phyloP scores from a whole-genome alignment of 2,113 vertebrate genomes.

The Chionomys nivalis region DNA sequence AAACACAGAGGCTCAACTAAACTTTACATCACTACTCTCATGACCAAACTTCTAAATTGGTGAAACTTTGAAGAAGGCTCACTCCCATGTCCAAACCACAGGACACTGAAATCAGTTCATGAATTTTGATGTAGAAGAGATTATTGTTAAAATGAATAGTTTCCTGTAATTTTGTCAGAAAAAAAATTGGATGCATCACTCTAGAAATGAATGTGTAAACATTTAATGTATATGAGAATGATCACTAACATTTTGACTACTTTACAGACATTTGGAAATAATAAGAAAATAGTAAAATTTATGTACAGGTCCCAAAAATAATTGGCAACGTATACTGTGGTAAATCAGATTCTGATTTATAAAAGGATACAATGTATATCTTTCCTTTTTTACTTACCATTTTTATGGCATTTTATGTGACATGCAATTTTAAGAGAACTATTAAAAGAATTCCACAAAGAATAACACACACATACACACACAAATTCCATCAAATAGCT shows the following conservation, averaged over 20 bases:
- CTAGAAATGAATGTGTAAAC: neutral
- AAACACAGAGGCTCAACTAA: neutral
- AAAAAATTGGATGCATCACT: fast-evolving
- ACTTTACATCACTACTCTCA: too few relatives aligned
- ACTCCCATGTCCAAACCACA: neutral
- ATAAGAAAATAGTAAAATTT: neutral
- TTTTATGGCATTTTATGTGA: constrained; percentile 1
- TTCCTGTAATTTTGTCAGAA: neutral
- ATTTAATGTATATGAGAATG: constrained; percentile 6
- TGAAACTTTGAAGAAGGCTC: neutral
- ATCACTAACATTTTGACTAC: neutral
- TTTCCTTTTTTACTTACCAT: neutral
- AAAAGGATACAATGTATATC: neutral
- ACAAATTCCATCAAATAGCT: constrained; percentile 28
- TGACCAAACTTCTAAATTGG: neutral
- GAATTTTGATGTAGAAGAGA: neutral
- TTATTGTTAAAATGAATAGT: neutral
- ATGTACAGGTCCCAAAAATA: neutral
- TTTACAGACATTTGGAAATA: neutral
- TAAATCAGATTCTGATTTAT: neutral
- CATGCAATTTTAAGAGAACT: neutral
- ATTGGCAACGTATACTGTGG: neutral
- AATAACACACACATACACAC: neutral
- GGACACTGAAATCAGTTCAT: neutral
- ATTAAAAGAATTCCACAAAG: neutral